phyloP scores from a whole-genome alignment of 2,113 vertebrate genomes.

The Plotosus lineatus region DNA sequence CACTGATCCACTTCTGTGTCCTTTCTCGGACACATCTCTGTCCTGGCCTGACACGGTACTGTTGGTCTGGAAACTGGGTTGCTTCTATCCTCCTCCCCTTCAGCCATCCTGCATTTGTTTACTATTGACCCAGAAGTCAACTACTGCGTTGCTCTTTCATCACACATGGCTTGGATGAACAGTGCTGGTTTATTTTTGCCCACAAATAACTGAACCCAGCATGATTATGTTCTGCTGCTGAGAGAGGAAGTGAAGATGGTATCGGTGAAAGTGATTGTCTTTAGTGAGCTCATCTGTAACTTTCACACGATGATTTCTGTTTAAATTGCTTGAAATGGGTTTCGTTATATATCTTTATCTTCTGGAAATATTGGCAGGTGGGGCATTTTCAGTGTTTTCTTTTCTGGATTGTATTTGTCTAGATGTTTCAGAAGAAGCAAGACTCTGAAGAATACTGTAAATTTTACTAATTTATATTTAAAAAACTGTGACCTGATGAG shows the following conservation, averaged over 20 bases:
- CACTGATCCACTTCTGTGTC: constrained; percentile 38
- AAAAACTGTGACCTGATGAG: too few relatives aligned
- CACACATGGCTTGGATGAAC: background rate
- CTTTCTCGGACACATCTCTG: constrained; percentile 17
- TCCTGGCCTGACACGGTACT: constrained; percentile 27
- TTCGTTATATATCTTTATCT: background rate
- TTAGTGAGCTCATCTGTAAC: background rate
- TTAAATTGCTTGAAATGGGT: background rate
- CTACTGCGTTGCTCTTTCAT: background rate
- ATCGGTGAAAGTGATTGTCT: background rate
- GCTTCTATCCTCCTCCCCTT: background rate
- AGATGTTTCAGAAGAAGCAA: background rate
- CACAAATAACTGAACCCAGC: background rate
- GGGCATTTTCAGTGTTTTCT: background rate
- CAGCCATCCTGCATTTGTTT: constrained; percentile 29
- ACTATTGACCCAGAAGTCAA: constrained; percentile 31
- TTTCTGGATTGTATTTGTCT: background rate
- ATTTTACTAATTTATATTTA: too few relatives aligned
- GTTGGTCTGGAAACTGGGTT: background rate
- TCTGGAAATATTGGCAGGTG: background rate
- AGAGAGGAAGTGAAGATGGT: background rate
- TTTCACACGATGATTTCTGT: background rate
- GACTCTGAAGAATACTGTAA: too few relatives aligned
- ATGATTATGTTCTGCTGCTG: constrained; percentile 8
- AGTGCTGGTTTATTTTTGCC: background rate